These are phyloP conservation scores for Tribolium madens DNA, from an alignment of 1,140 invertebrate species.

Conservation along the genomic window DNA sequence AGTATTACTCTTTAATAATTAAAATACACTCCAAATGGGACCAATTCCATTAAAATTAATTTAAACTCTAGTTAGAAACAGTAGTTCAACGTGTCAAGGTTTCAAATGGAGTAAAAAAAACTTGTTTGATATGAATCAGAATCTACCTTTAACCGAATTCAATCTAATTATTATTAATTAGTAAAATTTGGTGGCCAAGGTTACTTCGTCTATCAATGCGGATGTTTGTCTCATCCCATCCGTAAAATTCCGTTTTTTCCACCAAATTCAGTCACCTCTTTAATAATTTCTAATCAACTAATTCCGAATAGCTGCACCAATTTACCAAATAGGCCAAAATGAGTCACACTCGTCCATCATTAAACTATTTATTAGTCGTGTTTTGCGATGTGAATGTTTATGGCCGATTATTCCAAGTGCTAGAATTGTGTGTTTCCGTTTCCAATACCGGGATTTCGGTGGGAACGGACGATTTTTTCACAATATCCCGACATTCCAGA, in stretches of 20 bases:
- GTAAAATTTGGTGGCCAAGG: constrained; percentile 11
- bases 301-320: constrained; percentile 23
- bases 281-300: constrained; percentile 18
- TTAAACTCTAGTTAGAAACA: background rate
- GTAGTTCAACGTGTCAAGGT: constrained; percentile 20
- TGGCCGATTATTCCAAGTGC: constrained; percentile 19
- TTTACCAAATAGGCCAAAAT: constrained; percentile 28
- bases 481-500: background rate
- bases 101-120: background rate
- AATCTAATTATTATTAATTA: constrained; percentile 27
- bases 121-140: constrained; percentile 20
- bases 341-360: constrained; percentile 28
- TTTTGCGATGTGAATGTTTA: constrained; percentile 37
- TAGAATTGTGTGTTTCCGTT: constrained; percentile 24
- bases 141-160: background rate
- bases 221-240: constrained; percentile 1
- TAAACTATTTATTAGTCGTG: constrained; percentile 28
- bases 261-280: constrained; percentile 5
- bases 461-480: constrained; percentile 9
- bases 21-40: background rate
- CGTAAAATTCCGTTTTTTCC: background rate
- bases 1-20: background rate
- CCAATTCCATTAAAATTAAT: constrained; percentile 1
- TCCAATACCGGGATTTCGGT: constrained; percentile 1
- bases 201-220: background rate